Conservation (phyloP, 2,797 vertebrate genomes). For the Cossypha caffra region DNA sequence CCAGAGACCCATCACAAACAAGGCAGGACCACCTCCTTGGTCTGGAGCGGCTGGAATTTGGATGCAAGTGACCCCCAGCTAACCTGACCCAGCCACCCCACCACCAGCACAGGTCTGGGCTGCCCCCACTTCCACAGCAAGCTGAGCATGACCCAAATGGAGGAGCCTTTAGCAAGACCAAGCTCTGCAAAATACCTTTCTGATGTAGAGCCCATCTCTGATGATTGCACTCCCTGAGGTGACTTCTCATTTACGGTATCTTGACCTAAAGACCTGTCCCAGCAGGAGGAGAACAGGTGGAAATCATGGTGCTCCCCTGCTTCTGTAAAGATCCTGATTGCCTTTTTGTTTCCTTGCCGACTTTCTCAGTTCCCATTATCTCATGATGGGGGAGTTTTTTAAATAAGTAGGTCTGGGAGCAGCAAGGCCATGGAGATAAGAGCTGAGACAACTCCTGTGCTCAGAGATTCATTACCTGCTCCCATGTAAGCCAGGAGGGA, state of each 20-base stretch:
- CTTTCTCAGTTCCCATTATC: not conserved
- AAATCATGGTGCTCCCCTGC: not conserved
- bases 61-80: no score
- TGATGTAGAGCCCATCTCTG: not conserved
- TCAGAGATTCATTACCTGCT: conserved; percentile 25
- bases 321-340: not conserved
- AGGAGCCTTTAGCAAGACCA: not conserved
- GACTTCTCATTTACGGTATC: not conserved
- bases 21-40: not conserved
- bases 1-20: fast-evolving
- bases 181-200: not conserved
- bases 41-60: not conserved
- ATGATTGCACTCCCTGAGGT: not conserved
- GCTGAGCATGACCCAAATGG: not conserved
- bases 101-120: fast-evolving
- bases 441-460: not conserved
- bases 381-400: not conserved
- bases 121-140: fast-evolving
- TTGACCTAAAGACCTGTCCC: not conserved
- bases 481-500: not conserved
- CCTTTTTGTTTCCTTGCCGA: not conserved
- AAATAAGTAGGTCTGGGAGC: not conserved
- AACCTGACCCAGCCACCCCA: not conserved
- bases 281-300: not conserved
- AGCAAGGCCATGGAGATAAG: not conserved